phyloP scores from a whole-genome alignment of 1,140 invertebrate species.

The Homarus americanus region DNA sequence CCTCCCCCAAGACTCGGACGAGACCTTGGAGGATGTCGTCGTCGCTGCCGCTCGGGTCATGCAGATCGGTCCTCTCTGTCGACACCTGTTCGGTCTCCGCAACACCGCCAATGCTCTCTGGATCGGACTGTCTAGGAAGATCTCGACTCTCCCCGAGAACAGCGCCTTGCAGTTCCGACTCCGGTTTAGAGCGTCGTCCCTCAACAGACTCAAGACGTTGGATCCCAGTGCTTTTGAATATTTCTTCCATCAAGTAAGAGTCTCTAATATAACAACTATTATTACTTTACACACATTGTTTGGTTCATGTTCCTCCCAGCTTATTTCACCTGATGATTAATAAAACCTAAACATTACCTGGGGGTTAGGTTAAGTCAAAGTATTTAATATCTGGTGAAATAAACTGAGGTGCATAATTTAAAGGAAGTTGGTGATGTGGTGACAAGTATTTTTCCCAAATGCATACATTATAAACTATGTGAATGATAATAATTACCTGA shows the following conservation, averaged over 20 bases:
- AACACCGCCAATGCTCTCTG: conserved; percentile 3
- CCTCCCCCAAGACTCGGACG: conserved; percentile 41
- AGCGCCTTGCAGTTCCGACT: conserved; percentile 36
- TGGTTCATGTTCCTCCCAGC: background rate
- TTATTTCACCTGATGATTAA: background rate
- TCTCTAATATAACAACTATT: too few relatives aligned
- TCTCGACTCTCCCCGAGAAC: conserved; percentile 23
- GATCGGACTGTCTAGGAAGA: conserved; percentile 22
- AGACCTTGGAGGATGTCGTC: conserved; percentile 31
- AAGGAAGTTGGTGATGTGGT: too few relatives aligned
- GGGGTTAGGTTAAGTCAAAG: too few relatives aligned
- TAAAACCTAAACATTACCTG: background rate
- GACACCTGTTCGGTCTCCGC: conserved; percentile 51
- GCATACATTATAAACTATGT: too few relatives aligned
- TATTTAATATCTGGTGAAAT: background rate
- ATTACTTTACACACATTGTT: background rate
- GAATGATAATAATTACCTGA: too few relatives aligned
- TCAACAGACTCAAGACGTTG: conserved; percentile 34
- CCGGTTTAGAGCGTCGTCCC: conserved; percentile 34
- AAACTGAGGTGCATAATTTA: too few relatives aligned
- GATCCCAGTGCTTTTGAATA: conserved; percentile 58
- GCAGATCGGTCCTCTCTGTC: conserved; percentile 40
- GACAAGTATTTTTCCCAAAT: too few relatives aligned
- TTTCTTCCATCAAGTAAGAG: conserved; percentile 54
- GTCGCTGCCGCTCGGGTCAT: conserved; percentile 27